Conservation (phyloP, 2,797 vertebrate species). For the Sphenodon punctatus region DNA sequence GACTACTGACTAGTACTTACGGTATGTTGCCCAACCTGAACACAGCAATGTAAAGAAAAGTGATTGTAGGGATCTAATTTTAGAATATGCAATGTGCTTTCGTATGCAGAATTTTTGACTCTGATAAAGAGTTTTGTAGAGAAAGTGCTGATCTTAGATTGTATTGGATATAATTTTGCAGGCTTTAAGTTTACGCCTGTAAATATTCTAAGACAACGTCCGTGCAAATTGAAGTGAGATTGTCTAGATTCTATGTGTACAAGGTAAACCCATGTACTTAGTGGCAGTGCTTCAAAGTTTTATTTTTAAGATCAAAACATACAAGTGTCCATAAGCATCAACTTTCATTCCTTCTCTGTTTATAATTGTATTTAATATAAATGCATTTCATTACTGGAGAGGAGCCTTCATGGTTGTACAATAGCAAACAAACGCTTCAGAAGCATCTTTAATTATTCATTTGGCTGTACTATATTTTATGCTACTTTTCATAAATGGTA, state of each 20-base stretch:
- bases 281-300: conserved; percentile 28
- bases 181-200: background rate
- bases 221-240: fast-evolving
- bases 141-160: conserved; percentile 24
- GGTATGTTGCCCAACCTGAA: background rate
- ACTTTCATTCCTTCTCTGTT: conserved; percentile 57
- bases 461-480: conserved; percentile 73
- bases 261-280: background rate
- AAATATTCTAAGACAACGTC: background rate
- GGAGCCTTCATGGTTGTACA: conserved; percentile 55
- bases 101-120: conserved; percentile 31
- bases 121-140: conserved; percentile 32
- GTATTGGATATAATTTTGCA: background rate
- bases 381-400: conserved; percentile 65
- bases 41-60: background rate
- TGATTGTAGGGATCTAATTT: conserved; percentile 2
- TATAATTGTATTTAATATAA: conserved; percentile 71
- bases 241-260: background rate
- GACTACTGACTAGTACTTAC: background rate
- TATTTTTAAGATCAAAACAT: conserved; percentile 42
- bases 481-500: conserved; percentile 80
- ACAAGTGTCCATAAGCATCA: conserved; percentile 60
- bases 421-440: conserved; percentile 76
- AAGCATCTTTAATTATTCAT: conserved; percentile 82
- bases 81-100: conserved; percentile 33